A percentile compares a stretch with the other conserved stretches of the same genome.
Conservation (phyloP, 2,113 vertebrate genomes). For the Patagioenas fasciata region DNA sequence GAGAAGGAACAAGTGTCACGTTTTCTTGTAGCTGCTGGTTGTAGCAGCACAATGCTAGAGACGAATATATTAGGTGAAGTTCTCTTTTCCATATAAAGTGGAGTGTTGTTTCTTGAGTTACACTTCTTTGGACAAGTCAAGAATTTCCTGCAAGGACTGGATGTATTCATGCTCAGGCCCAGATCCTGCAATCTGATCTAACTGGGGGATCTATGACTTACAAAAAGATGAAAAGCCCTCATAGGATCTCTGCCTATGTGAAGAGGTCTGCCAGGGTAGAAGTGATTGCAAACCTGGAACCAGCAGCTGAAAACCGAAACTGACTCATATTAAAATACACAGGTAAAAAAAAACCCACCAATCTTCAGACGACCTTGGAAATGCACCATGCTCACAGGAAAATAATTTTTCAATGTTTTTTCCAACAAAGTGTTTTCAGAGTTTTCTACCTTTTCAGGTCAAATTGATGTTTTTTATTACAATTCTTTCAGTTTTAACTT, state of each 20-base stretch:
- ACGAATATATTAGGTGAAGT: accelerated
- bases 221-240: constrained; percentile 40
- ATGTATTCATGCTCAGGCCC: constrained; percentile 10
- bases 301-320: constrained; percentile 11
- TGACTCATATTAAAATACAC: not conserved
- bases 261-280: constrained; percentile 34
- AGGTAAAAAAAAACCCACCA: not conserved
- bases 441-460: constrained; percentile 17
- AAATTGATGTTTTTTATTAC: not conserved
- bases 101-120: constrained; percentile 37
- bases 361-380: not conserved
- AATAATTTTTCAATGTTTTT: constrained; percentile 42
- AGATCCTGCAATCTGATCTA: constrained; percentile 55
- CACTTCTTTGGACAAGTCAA: constrained; percentile 16
- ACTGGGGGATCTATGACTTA: not conserved
- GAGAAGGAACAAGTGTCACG: not conserved
- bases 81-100: constrained; percentile 17
- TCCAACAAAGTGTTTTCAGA: constrained; percentile 5
- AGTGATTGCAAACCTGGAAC: constrained; percentile 8
- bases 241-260: constrained; percentile 21
- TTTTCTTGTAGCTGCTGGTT: not conserved
- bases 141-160: not conserved
- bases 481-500: not conserved
- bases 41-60: not conserved
- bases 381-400: not conserved